These are phyloP conservation scores for Telmatochromis sp. DNA, from an alignment of 2,113 vertebrate species.

Conservation along the genomic window DNA sequence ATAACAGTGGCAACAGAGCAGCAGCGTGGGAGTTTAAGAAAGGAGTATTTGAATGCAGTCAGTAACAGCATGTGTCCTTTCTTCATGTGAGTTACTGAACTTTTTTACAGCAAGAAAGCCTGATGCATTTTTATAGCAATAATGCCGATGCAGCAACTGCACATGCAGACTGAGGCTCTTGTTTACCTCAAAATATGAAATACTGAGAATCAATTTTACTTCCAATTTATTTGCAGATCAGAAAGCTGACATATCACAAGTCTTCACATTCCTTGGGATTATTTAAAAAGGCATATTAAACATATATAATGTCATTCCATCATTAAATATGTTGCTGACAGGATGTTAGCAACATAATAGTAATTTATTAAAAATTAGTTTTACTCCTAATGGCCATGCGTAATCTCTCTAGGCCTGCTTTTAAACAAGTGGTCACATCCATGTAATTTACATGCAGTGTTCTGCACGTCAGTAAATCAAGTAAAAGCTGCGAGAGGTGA, in stretches of 20 bases:
- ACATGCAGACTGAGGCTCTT: neutral
- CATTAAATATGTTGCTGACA: neutral
- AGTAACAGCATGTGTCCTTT: neutral
- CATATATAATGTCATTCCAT: neutral
- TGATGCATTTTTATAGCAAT: neutral
- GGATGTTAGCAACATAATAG: neutral
- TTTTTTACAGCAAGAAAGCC: neutral
- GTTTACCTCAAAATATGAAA: neutral
- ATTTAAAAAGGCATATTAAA: neutral
- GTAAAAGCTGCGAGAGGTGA: neutral
- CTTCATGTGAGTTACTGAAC: neutral
- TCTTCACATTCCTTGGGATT: neutral
- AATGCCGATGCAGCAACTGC: neutral
- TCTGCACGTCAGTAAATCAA: neutral
- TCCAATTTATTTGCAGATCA: neutral
- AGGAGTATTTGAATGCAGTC: neutral
- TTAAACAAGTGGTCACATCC: neutral
- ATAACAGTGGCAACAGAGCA: accelerated
- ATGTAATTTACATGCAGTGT: neutral
- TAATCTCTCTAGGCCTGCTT: accelerated
- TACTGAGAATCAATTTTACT: neutral
- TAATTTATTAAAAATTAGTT: neutral
- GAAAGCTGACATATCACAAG: neutral
- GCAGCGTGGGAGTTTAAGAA: neutral
- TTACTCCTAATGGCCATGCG: too few relatives aligned